A percentile compares a stretch with the other conserved stretches of the same genome.
Conservation (phyloP, 2,797 vertebrate genomes). For the Allobates femoralis region DNA sequence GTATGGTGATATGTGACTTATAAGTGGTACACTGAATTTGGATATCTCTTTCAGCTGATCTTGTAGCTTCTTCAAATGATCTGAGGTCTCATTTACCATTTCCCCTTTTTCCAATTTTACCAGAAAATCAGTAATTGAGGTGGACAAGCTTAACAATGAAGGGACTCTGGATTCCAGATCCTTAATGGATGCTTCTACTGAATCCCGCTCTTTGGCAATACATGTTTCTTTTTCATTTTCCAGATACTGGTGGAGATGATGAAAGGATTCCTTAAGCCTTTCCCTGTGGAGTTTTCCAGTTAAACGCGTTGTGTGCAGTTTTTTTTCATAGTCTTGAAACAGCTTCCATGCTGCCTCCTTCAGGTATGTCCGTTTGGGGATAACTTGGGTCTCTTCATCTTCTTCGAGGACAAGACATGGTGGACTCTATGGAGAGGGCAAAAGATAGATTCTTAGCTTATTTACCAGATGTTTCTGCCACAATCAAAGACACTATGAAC, state of each 20-base stretch:
- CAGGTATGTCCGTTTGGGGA: background rate
- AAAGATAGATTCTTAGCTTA: background rate
- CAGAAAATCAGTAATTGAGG: background rate
- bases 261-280: background rate
- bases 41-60: background rate
- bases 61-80: background rate
- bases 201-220: background rate
- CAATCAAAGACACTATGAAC: background rate
- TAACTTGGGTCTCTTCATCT: background rate
- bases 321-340: constrained; percentile 28
- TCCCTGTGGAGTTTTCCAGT: background rate
- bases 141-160: background rate
- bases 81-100: background rate
- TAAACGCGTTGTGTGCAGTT: background rate
- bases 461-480: background rate
- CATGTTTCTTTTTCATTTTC: background rate
- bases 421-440: constrained; percentile 20
- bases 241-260: constrained; percentile 15
- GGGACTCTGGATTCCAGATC: background rate
- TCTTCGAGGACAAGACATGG: constrained; percentile 1
- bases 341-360: constrained; percentile 27
- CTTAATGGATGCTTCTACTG: background rate
- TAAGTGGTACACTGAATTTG: background rate
- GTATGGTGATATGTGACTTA: background rate
- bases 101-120: constrained; percentile 7